Base-by-base conservation (phyloP, 2,797 vertebrate species). In the Orestias chungarensis region DNA sequence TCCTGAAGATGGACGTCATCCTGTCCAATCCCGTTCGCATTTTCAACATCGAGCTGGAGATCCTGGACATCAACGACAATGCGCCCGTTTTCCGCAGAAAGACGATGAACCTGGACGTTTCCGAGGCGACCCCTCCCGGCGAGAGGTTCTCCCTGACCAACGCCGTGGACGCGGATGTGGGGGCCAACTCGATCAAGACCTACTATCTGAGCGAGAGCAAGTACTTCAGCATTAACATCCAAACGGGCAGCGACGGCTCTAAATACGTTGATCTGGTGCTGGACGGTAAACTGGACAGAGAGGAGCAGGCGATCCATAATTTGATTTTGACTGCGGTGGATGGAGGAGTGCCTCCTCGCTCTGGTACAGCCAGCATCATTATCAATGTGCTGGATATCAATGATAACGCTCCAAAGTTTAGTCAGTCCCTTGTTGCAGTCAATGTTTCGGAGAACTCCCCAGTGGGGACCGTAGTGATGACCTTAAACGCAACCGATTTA, bases 131-230 rank as follows among this genome's bases (percentile, higher is more conserved):
- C 69, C 80, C 86, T 79, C 90, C 93, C n/a, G 95, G 96, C 3
- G 91, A 95, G 87, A 89, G 91, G 15, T 96, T 96, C 76, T 94
- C 95, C 6, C 64, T 97, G 76, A 95, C 94, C 9, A 95, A 93
- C 67, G 96, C 96, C 5, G 94, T 96, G 75, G 96, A 97, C 87
- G 90, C 92, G 44, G 95, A 96, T 66, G 94, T 95, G 70, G 95
- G 95, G 25, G 86, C 85, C 29, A 96, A 96, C 81, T 93, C 93
- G 0, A 89, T 97, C 69, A 93, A 94, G 82, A 95, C 94, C 57
- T 97, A 97, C 82, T 91, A 85, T 62, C 87, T 97, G 17, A 96
- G 93, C 69, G 86, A 93, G n/a, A 96, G 93, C 82, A 81, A 89
- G 12, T 89, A 93, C 86, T 95, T 96, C 61, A 93, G 71, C 42